Evolutionary conservation across 2,888 invertebrate species (phyloP).

Genomic region (Blera fallax): DNA sequence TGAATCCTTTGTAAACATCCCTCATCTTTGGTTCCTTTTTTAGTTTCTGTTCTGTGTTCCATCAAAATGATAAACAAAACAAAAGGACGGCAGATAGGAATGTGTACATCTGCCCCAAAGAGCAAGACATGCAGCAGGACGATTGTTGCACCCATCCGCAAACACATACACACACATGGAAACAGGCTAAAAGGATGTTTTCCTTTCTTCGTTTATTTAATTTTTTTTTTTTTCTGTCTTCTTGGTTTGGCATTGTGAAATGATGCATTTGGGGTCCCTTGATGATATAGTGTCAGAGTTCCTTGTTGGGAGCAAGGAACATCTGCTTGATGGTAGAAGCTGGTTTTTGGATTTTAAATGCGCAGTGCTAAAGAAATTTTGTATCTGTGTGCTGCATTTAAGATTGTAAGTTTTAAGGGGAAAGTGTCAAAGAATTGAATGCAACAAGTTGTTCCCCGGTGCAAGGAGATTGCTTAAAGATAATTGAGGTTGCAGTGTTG

Average conservation of each 20-base stretch:
- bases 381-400: neutral
- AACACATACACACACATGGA: neutral
- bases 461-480: neutral
- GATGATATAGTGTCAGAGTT: conserved; percentile 7
- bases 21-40: conserved; percentile 43
- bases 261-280: conserved; percentile 56
- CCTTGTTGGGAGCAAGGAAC: conserved; percentile 44
- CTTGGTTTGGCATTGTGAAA: conserved; percentile 19
- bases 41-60: neutral
- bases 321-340: conserved; percentile 44
- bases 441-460: conserved; percentile 39
- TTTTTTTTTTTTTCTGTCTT: conserved; percentile 10
- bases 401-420: neutral
- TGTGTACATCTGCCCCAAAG: conserved; percentile 66
- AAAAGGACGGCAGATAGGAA: conserved; percentile 57
- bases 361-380: neutral
- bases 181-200: conserved; percentile 36
- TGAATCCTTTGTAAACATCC: conserved; percentile 61
- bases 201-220: conserved; percentile 30
- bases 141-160: conserved; percentile 37
- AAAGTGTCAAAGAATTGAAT: neutral
- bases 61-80: conserved; percentile 3
- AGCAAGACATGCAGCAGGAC: conserved; percentile 18
- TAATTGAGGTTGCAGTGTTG: conserved; percentile 19
- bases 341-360: conserved; percentile 16